phyloP scores from a whole-genome alignment of 2,113 vertebrate genomes.

The Aviceda subcristata region DNA sequence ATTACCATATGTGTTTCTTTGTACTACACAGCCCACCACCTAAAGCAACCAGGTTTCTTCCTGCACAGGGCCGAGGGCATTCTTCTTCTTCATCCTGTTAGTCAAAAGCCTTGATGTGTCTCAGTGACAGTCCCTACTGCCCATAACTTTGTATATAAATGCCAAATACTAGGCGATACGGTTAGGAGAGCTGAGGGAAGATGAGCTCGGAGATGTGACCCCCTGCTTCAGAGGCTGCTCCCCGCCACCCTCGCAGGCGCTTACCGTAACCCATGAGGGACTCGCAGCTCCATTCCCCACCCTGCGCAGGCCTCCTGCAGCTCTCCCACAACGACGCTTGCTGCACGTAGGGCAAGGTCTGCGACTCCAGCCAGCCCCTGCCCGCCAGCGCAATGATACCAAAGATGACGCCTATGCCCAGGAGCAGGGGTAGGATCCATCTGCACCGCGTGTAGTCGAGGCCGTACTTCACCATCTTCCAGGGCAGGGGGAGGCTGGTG shows the following conservation, averaged over 20 bases:
- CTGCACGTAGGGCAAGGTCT: constrained; percentile 23
- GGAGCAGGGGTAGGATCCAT: constrained; percentile 70
- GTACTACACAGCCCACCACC: not conserved
- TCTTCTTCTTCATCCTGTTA: not conserved
- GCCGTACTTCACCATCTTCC: constrained; percentile 67
- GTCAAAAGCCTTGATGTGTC: not conserved
- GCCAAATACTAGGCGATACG: rapidly evolving
- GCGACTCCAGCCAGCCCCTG: constrained; percentile 76
- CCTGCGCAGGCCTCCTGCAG: not conserved
- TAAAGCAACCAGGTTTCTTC: not conserved
- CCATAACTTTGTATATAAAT: not conserved
- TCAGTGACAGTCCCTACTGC: not conserved
- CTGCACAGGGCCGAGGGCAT: not conserved
- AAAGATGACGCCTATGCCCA: constrained; percentile 68
- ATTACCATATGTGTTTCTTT: rapidly evolving
- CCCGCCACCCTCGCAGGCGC: not conserved
- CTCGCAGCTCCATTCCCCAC: not conserved
- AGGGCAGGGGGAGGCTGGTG: not conserved
- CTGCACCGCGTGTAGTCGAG: constrained; percentile 68
- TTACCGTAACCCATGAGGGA: constrained; percentile 67
- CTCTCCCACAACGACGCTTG: constrained; percentile 57
- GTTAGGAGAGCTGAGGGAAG: not conserved
- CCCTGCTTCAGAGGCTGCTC: not conserved
- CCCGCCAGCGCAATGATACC: constrained; percentile 64
- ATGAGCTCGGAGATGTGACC: not conserved